phyloP scores from a whole-genome alignment of 2,888 invertebrate genomes.

The Morinoia aosen region DNA sequence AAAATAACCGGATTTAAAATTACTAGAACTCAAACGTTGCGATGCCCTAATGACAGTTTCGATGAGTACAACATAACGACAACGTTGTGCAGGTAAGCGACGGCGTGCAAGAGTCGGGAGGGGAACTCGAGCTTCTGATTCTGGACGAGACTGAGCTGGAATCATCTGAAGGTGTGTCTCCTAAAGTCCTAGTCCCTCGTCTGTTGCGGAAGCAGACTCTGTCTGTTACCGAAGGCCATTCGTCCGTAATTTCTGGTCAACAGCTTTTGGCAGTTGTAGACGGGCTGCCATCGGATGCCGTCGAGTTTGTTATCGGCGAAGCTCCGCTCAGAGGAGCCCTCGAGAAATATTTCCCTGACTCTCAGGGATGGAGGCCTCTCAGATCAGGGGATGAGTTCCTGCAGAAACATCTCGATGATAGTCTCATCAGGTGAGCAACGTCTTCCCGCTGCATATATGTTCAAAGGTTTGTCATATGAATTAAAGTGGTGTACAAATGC shows the following conservation, averaged over 20 bases:
- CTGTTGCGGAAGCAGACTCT: constrained; percentile 35
- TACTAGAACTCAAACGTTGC: too few relatives aligned
- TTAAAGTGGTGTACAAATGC: too few relatives aligned
- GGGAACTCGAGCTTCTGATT: constrained; percentile 28
- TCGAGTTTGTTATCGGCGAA: constrained; percentile 30
- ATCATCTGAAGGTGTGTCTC: neutral
- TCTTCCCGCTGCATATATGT: neutral
- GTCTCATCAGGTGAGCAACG: neutral
- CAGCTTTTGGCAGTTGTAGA: constrained; percentile 29
- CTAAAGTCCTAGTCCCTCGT: constrained; percentile 24
- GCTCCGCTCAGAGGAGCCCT: constrained; percentile 28
- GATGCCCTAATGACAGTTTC: too few relatives aligned
- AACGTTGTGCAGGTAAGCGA: constrained; percentile 62
- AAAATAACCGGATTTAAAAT: too few relatives aligned
- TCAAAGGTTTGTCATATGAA: neutral
- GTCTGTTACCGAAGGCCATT: constrained; percentile 27
- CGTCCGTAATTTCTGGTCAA: neutral
- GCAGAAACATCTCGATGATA: constrained; percentile 27
- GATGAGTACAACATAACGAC: too few relatives aligned
- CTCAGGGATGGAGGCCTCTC: constrained; percentile 41
- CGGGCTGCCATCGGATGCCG: neutral
- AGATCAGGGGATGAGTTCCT: constrained; percentile 28
- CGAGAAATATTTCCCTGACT: neutral
- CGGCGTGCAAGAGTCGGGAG: constrained; percentile 65
- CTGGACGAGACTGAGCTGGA: neutral